Evolutionary conservation across 2,888 invertebrate genomes (phyloP), one percentile per base, ranked within the genome.

Genomic region (Hydraecia micacea): DNA sequence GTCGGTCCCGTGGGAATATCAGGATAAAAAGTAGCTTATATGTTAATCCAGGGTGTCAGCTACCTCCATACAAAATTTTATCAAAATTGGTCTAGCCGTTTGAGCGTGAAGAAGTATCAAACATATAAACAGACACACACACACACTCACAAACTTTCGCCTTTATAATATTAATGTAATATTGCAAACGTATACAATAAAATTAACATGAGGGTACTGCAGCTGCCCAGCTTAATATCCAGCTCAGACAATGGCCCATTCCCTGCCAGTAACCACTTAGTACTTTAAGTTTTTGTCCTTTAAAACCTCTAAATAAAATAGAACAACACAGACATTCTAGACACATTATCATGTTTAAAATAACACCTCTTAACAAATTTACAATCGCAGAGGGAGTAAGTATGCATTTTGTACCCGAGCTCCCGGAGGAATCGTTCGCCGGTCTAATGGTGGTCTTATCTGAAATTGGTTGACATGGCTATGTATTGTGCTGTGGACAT

Each of bases 311-410:
- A 60, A 52, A 74, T 60, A 60, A 52, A 74, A 60, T 42, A 15
- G n/a, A 66, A 81, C n/a, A 15, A 49, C 21, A 70, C 28, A 84
- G 55, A 73, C 49, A 49, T 72, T 42, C 66, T 62, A 80, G 55
- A 81, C 63, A 65, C 62, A 78, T 81, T 65, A 81, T 66, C 55
- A 71, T 72, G 84, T 71, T 75, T 85, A 76, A 79, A 87, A 85
- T 71, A 73, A 46, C 66, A 75, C 68, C 75, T 77, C 70, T 78
- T 76, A 76, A 68, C 72, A 75, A 77, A 76, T 79, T 83, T 79
- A 77, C 60, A 75, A 67, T 78, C 70, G 39, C 63, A 18, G 7
- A 52, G 79, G 77, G 81, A 76, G 65, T 79, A 63, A 73, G 70
- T 80, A 75, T 85, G 70, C 60, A 84, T 81, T 83, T 76, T 75